These are phyloP conservation scores for Enteromius fasciolatus DNA, from an alignment of 2,797 vertebrate species.

Conservation along the genomic window DNA sequence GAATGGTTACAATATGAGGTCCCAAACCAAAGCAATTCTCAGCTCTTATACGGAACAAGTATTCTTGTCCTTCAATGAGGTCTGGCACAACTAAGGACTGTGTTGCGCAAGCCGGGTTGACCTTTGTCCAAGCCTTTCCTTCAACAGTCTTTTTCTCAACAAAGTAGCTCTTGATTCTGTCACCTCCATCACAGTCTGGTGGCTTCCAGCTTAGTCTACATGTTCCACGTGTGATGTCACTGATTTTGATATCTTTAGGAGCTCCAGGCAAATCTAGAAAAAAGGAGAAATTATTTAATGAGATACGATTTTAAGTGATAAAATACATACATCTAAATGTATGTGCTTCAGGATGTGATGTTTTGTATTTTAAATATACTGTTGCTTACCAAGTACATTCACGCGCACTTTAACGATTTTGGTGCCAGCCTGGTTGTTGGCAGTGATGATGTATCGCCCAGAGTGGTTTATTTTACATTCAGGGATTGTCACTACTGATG, in stretches of 20 bases:
- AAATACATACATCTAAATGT: not conserved
- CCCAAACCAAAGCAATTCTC: conserved; percentile 94
- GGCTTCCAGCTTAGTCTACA: conserved; percentile 95
- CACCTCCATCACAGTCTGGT: conserved; percentile 93
- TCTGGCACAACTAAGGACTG: conserved; percentile 91
- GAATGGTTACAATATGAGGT: conserved; percentile 79
- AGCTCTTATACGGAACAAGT: conserved; percentile 92
- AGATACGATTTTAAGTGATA: conserved; percentile 7
- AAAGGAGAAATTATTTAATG: not conserved
- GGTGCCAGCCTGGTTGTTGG: conserved; percentile 93
- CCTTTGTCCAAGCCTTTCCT: conserved; percentile 97
- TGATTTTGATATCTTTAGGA: conserved; percentile 92
- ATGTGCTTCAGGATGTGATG: not conserved
- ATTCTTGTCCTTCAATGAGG: conserved; percentile 89
- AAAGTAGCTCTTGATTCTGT: conserved; percentile 93
- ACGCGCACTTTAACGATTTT: conserved; percentile 90
- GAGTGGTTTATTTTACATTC: conserved; percentile 86
- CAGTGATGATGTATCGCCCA: conserved; percentile 92
- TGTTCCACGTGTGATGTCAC: conserved; percentile 91
- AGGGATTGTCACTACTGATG: conserved; percentile 83
- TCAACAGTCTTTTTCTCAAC: conserved; percentile 92
- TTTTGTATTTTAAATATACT: not conserved
- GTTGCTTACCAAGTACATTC: conserved; percentile 88
- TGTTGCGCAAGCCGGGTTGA: conserved; percentile 87
- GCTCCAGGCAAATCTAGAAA: conserved; percentile 89